Conservation (phyloP, 2,797 vertebrate species). For the Alca torda region DNA sequence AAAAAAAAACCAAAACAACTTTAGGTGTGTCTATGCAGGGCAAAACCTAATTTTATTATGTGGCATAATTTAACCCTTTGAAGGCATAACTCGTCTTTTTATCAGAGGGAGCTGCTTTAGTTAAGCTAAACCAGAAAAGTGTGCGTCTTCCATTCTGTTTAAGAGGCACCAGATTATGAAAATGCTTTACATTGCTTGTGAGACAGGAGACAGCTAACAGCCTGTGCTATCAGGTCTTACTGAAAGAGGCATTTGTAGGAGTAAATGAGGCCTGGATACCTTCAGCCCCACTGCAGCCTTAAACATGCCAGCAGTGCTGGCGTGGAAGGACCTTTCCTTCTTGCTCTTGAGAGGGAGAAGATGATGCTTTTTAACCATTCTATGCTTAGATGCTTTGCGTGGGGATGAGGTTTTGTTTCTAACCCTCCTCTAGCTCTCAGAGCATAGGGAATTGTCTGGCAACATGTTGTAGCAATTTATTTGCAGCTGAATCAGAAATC, state of each 20-base stretch:
- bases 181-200: neutral
- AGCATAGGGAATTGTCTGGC: neutral
- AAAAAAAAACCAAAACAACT: neutral
- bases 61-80: neutral
- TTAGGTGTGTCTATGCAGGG: neutral
- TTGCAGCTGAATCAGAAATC: neutral
- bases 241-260: neutral
- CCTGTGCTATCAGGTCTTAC: neutral
- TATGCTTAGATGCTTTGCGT: rapidly evolving
- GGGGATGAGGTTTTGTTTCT: neutral
- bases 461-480: neutral
- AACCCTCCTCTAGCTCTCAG: neutral
- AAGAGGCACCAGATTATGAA: neutral
- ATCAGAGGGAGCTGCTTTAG: neutral
- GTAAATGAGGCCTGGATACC: neutral
- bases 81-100: neutral
- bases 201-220: neutral
- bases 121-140: neutral
- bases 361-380: neutral
- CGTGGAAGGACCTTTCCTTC: neutral
- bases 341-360: neutral
- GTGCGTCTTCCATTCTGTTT: neutral
- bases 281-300: neutral
- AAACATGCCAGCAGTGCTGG: neutral
- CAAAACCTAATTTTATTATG: neutral